Conservation (phyloP, 2,113 vertebrate genomes). For the Elephas maximus region DNA sequence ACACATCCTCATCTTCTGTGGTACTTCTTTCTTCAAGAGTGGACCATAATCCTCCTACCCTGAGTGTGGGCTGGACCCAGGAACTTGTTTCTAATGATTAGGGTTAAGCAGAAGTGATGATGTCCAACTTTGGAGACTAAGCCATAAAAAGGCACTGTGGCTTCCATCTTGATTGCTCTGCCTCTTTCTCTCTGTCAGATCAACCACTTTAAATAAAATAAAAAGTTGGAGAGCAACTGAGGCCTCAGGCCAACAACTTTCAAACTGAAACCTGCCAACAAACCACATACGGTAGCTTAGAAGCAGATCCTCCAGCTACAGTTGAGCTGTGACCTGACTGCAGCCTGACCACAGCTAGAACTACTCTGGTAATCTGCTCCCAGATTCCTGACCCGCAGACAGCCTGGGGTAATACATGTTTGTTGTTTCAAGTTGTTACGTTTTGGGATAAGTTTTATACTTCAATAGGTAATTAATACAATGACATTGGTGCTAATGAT, state of each 20-base stretch:
- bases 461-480: neutral
- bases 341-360: neutral
- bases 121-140: no score
- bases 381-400: neutral
- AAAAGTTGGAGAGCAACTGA: neutral
- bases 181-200: neutral
- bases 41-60: neutral
- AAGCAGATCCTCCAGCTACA: neutral
- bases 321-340: neutral
- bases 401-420: neutral
- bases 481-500: neutral
- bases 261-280: neutral
- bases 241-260: neutral
- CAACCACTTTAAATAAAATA: neutral
- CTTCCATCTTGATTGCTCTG: neutral
- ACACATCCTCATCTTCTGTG: neutral
- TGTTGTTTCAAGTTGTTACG: neutral
- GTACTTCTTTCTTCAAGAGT: neutral
- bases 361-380: neutral
- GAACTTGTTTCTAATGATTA: neutral
- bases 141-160: neutral
- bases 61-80: neutral
- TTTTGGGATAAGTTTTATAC: neutral
- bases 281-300: neutral
- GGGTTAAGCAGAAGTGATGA: neutral